A percentile compares a stretch with the other conserved stretches of the same genome.
phyloP scores from a whole-genome alignment of 1,140 invertebrate species.

The Scaptomyza pallida region DNA sequence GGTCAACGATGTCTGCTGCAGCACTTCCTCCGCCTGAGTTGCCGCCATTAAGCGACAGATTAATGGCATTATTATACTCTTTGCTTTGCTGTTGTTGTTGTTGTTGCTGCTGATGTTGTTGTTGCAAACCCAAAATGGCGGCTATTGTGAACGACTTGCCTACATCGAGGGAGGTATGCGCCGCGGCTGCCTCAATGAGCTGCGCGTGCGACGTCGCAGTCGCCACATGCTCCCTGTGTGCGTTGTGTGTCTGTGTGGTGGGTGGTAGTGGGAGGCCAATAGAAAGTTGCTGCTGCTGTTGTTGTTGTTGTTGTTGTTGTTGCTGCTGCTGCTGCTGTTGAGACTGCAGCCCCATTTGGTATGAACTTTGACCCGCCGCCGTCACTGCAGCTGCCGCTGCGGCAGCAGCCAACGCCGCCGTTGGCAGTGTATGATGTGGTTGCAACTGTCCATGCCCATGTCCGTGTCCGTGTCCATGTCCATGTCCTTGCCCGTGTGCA shows the following conservation, averaged over 20 bases:
- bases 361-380: slow-evolving; percentile 76
- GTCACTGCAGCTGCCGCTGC: slow-evolving; percentile 58
- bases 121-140: slow-evolving; percentile 89
- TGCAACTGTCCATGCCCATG: slow-evolving; percentile 48
- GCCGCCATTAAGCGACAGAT: slow-evolving; percentile 80
- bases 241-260: slow-evolving; percentile 42
- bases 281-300: slow-evolving; percentile 47
- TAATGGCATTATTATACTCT: slow-evolving; percentile 83
- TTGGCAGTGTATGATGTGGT: slow-evolving; percentile 71
- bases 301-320: slow-evolving; percentile 45
- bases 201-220: slow-evolving; percentile 78
- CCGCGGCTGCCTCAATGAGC: slow-evolving; percentile 73
- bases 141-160: slow-evolving; percentile 92
- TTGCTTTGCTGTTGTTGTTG: slow-evolving; percentile 56
- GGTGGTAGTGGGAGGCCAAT: slow-evolving; percentile 56
- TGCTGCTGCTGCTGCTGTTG: too few species aligned
- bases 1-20: slow-evolving; percentile 29
- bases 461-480: slow-evolving; percentile 13
- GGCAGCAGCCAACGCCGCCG: slow-evolving; percentile 66
- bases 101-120: slow-evolving; percentile 16
- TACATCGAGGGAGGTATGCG: slow-evolving; percentile 82
- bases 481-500: slow-evolving; percentile 28
- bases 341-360: slow-evolving; percentile 79
- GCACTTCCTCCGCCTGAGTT: slow-evolving; percentile 6
- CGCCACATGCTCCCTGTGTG: slow-evolving; percentile 65